Percentiles rank a stretch among this genome's conserved stretches.
phyloP scores from a whole-genome alignment of 2,113 vertebrate genomes.

The Verasper variegatus region DNA sequence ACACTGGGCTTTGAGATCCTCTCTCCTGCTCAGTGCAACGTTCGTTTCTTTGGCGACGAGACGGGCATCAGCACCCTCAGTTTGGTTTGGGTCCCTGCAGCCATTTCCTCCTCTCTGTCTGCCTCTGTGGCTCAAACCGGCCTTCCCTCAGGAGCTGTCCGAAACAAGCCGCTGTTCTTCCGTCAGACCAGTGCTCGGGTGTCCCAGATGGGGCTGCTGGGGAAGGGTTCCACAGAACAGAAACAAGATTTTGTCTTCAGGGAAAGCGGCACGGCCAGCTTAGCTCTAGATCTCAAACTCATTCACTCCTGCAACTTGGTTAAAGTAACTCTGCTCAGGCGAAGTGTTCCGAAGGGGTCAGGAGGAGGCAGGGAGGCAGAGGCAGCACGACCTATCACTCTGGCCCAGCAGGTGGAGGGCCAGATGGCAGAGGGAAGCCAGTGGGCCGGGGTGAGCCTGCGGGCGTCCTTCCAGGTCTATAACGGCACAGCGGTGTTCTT shows the following conservation, averaged over 20 bases:
- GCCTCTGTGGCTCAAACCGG: slow-evolving; percentile 81
- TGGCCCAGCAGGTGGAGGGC: slow-evolving; percentile 88
- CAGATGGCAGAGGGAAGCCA: slow-evolving; percentile 89
- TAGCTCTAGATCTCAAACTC: slow-evolving; percentile 87
- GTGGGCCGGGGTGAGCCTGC: slow-evolving; percentile 85
- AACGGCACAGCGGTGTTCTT: slow-evolving; percentile 85
- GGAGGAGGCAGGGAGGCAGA: slow-evolving; percentile 42
- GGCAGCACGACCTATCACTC: slow-evolving; percentile 40
- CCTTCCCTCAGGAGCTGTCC: slow-evolving; percentile 85
- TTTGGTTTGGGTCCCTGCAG: slow-evolving; percentile 88
- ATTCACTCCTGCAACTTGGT: slow-evolving; percentile 89
- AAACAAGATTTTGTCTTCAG: slow-evolving; percentile 86
- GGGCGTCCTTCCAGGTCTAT: slow-evolving; percentile 85
- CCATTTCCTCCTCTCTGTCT: slow-evolving; percentile 83
- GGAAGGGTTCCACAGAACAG: slow-evolving; percentile 74
- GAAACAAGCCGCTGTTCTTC: slow-evolving; percentile 89
- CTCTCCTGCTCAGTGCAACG: slow-evolving; percentile 85
- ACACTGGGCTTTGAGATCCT: slow-evolving; percentile 87
- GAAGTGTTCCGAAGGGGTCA: slow-evolving; percentile 44
- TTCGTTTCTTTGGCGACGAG: slow-evolving; percentile 87
- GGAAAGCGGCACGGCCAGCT: slow-evolving; percentile 82
- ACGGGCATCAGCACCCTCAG: slow-evolving; percentile 87
- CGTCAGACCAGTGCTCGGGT: slow-evolving; percentile 77
- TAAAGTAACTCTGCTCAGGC: slow-evolving; percentile 84
- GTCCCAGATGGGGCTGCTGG: slow-evolving; percentile 78